Conservation (phyloP, 2,797 vertebrate genomes). For the Scleropages formosus region DNA sequence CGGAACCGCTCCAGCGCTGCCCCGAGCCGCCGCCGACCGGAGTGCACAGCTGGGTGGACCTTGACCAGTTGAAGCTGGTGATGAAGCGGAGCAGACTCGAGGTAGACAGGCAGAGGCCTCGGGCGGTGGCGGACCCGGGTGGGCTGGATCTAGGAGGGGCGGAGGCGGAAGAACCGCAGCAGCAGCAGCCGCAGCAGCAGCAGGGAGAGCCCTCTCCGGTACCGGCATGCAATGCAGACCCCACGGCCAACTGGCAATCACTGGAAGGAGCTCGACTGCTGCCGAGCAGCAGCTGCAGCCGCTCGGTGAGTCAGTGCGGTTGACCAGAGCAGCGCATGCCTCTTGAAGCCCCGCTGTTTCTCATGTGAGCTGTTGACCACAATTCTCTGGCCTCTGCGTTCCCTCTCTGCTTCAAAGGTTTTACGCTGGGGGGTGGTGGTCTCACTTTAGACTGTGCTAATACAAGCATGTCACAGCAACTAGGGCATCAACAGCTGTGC, state of each 20-base stretch:
- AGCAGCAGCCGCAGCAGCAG: conserved; percentile 63
- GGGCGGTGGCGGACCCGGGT: conserved; percentile 59
- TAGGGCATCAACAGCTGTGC: not conserved
- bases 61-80: conserved; percentile 64
- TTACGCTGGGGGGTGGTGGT: not conserved
- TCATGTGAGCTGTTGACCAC: conserved; percentile 13
- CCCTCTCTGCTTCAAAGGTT: conserved; percentile 14
- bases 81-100: conserved; percentile 47
- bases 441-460: not conserved
- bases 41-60: conserved; percentile 51
- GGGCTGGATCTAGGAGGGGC: conserved; percentile 18
- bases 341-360: not conserved
- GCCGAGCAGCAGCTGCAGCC: not conserved
- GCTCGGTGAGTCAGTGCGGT: not conserved
- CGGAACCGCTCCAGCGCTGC: conserved; percentile 55
- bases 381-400: not conserved
- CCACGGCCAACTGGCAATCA: not conserved
- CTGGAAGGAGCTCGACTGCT: conserved; percentile 18
- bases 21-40: conserved; percentile 68
- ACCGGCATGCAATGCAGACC: not conserved
- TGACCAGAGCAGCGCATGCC: not conserved
- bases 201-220: conserved; percentile 51
- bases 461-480: not conserved
- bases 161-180: not conserved
- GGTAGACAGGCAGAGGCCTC: not conserved